These are phyloP conservation scores for Amblyopsis hoosieri DNA, from an alignment of 2,797 vertebrate genomes.

Conservation along the genomic window DNA sequence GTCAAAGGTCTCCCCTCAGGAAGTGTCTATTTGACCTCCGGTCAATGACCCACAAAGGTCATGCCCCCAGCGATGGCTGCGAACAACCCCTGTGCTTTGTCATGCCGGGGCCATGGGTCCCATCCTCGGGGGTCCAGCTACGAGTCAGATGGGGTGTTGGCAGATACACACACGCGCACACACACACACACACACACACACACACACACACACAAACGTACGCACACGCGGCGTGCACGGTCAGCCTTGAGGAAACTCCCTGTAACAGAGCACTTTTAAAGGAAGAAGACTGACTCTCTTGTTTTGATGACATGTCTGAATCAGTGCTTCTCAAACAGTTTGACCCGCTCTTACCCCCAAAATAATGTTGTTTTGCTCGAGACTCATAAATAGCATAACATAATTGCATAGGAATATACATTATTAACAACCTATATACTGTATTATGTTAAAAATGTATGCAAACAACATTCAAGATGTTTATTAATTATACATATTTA, in stretches of 20 bases:
- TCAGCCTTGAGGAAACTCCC: conserved; percentile 53
- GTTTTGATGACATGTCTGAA: no score
- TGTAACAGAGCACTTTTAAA: conserved; percentile 39
- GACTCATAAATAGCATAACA: no score
- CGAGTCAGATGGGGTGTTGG: conserved; percentile 66
- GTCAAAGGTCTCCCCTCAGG: conserved; percentile 78
- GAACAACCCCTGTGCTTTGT: conserved; percentile 63
- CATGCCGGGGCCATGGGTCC: conserved; percentile 52
- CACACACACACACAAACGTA: conserved; percentile 8
- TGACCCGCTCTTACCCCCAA: no score
- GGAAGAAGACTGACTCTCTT: no score
- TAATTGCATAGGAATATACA: no score
- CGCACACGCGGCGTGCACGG: conserved; percentile 66
- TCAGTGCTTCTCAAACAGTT: no score
- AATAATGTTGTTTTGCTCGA: no score
- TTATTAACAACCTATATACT: no score
- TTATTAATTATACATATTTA: no score
- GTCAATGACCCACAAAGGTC: conserved; percentile 83
- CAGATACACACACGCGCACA: conserved; percentile 51
- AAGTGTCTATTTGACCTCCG: conserved; percentile 76
- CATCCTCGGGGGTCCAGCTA: conserved; percentile 52
- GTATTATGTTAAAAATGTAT: no score
- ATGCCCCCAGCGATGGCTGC: conserved; percentile 65
- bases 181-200: conserved; percentile 3
- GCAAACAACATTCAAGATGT: no score